phyloP scores from a whole-genome alignment of 2,113 vertebrate genomes.

The Ictalurus punctatus region DNA sequence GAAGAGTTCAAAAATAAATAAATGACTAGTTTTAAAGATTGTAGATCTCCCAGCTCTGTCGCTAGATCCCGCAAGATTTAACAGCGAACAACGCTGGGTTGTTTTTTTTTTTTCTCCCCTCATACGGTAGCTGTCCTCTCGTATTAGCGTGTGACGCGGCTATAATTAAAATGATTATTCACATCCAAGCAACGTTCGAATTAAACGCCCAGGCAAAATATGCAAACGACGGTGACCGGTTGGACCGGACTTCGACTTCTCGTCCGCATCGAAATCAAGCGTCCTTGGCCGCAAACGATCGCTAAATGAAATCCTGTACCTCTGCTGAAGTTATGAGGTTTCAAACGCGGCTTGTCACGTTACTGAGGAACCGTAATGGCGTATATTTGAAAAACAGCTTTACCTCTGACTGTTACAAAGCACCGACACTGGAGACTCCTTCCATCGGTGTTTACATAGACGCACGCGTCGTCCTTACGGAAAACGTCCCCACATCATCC shows the following conservation, averaged over 20 bases:
- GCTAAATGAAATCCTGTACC: no score
- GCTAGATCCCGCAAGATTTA: no score
- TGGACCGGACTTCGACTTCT: background rate
- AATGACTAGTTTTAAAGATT: no score
- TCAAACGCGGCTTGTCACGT: background rate
- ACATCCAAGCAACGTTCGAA: no score
- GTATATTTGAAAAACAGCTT: background rate
- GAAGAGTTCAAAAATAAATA: no score
- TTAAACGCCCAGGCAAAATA: no score
- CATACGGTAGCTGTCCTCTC: background rate
- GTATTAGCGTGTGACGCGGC: background rate
- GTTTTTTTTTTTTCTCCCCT: no score
- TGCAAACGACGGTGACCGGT: no score
- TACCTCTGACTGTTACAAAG: background rate
- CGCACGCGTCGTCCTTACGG: background rate
- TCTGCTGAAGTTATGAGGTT: no score
- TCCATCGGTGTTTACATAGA: background rate
- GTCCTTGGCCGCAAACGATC: no score
- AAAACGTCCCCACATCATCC: background rate
- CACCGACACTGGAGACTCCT: background rate
- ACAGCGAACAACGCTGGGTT: background rate
- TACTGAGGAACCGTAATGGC: background rate
- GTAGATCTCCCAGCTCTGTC: background rate
- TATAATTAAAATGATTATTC: no score
- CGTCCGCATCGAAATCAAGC: no score